A percentile compares a stretch with the other conserved stretches of the same genome.
phyloP scores from a whole-genome alignment of 37 sponge, comb jelly and placozoan species.

The Geodia barretti region DNA sequence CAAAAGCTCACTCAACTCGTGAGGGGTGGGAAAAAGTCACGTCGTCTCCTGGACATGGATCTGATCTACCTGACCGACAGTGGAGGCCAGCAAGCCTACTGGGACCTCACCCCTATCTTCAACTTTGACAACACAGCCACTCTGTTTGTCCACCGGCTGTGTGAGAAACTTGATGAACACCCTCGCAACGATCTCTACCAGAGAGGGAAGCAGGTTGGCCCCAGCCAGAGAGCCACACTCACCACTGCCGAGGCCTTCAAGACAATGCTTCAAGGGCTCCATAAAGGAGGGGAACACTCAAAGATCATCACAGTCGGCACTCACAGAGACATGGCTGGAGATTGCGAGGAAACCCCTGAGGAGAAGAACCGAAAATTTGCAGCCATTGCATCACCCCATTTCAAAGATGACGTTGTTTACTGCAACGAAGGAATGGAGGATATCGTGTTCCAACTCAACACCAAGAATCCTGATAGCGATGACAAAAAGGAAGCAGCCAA shows the following conservation, averaged over 20 bases:
- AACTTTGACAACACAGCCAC: not conserved
- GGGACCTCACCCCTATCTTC: conserved; percentile 11
- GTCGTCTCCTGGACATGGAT: too few species aligned
- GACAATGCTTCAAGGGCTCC: not conserved
- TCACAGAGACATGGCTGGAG: not conserved
- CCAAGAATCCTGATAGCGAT: not conserved
- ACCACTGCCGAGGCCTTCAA: not conserved
- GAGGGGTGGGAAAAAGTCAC: too few species aligned
- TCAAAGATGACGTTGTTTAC: not conserved
- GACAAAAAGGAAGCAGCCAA: not conserved
- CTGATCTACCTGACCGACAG: conserved; percentile 16
- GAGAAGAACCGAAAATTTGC: conserved; percentile 1
- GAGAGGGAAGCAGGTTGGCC: not conserved
- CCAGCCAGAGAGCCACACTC: not conserved
- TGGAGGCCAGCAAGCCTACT: conserved; percentile 14
- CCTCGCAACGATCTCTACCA: not conserved
- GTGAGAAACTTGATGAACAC: not conserved
- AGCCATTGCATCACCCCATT: not conserved
- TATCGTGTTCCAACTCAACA: not conserved
- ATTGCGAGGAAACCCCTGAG: not conserved
- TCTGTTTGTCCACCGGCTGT: conserved; percentile 5
- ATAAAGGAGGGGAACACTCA: not conserved
- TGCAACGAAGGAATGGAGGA: conserved; percentile 4
- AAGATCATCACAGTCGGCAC: conserved; percentile 2
- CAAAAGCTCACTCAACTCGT: too few species aligned